A percentile compares a stretch with the other conserved stretches of the same genome.
Evolutionary conservation across 37 sponge, comb jelly and placozoan species (phyloP).

Genomic region (Beroe ovata): DNA sequence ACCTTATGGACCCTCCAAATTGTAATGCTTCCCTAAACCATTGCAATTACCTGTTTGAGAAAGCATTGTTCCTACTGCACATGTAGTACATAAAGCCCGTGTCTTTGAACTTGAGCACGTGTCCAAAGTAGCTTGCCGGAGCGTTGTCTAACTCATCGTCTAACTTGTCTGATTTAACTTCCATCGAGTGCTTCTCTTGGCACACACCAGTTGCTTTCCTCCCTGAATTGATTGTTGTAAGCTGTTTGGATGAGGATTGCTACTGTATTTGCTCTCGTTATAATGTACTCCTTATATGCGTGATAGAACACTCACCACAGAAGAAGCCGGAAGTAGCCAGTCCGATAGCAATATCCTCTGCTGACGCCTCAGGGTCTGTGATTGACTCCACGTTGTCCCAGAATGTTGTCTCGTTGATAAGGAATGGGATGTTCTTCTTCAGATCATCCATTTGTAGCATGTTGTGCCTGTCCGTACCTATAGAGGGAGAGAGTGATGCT

Average conservation of each 20-base stretch:
- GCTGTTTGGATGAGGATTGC: too few species aligned
- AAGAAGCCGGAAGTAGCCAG: constrained; percentile 2
- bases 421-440: not conserved
- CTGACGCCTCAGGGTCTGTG: not conserved
- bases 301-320: too few species aligned
- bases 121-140: constrained; percentile 17
- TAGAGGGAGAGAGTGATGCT: not conserved
- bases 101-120: constrained; percentile 73
- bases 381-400: constrained; percentile 12
- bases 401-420: not conserved
- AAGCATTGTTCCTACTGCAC: constrained; percentile 3
- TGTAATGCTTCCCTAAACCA: too few species aligned
- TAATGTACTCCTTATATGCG: too few species aligned
- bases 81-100: constrained; percentile 1
- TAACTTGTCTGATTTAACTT: not conserved
- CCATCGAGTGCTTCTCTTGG: not conserved
- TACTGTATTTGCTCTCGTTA: too few species aligned
- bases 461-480: constrained; percentile 3
- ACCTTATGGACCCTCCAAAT: too few species aligned
- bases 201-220: not conserved
- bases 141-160: not conserved
- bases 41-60: constrained; percentile 1
- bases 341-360: not conserved
- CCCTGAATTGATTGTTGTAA: too few species aligned
- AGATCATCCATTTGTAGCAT: constrained; percentile 1